Conservation (phyloP, 1,140 invertebrate species). For the Micrasema longulum region DNA sequence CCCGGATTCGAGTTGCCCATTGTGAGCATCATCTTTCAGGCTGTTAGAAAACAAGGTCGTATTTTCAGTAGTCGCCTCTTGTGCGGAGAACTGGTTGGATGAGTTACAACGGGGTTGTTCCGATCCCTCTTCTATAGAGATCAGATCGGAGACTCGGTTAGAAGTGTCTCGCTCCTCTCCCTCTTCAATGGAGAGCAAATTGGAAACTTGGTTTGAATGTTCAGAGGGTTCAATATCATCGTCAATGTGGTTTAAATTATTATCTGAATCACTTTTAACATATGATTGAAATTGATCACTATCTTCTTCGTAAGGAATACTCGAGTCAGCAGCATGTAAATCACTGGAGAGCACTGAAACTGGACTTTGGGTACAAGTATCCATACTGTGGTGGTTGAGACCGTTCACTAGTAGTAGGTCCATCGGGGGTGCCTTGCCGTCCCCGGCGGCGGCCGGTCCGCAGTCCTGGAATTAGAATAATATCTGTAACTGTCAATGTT, state of each 20-base stretch:
- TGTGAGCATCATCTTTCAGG: constrained; percentile 59
- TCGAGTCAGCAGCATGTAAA: constrained; percentile 37
- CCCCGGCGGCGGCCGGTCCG: constrained; percentile 64
- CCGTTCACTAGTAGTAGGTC: constrained; percentile 64
- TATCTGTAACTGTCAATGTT: too few species aligned
- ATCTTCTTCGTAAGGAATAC: constrained; percentile 32
- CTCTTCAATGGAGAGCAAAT: constrained; percentile 19
- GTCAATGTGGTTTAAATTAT: not conserved
- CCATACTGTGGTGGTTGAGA: constrained; percentile 52
- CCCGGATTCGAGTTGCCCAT: constrained; percentile 60
- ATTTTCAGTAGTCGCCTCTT: too few species aligned
- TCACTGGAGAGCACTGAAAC: constrained; percentile 32
- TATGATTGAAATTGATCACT: constrained; percentile 9
- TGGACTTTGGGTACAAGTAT: constrained; percentile 32
- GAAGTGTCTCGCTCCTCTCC: constrained; percentile 2
- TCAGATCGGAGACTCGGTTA: not conserved
- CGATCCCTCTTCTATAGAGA: constrained; percentile 4
- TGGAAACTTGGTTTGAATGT: constrained; percentile 10
- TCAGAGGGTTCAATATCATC: constrained; percentile 4
- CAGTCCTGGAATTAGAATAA: constrained; percentile 65
- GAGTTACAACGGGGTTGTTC: too few species aligned
- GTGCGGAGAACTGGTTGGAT: too few species aligned
- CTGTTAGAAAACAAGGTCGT: constrained; percentile 12
- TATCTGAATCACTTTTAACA: constrained; percentile 26
- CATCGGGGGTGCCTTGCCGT: constrained; percentile 62